A percentile compares a stretch with the other conserved stretches of the same genome.
These are phyloP conservation scores for Chelonoidis abingdonii DNA, from an alignment of 2,113 vertebrate genomes.

Conservation along the genomic window DNA sequence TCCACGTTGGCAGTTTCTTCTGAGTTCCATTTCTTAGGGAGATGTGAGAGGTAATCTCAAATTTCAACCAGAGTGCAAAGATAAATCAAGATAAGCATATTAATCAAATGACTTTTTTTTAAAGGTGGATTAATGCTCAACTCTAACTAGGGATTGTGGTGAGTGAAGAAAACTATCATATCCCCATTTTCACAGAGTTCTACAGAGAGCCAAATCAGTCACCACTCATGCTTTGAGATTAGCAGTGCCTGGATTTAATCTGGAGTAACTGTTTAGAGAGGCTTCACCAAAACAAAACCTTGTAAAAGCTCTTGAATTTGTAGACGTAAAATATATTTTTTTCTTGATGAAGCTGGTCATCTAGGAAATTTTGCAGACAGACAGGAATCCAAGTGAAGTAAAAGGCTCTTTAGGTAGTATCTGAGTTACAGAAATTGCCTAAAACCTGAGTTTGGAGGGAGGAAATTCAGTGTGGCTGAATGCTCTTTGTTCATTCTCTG, in stretches of 20 bases:
- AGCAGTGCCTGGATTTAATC: neutral
- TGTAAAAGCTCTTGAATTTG: constrained; percentile 4
- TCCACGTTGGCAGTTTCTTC: neutral
- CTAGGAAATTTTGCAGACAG: neutral
- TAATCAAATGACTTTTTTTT: neutral
- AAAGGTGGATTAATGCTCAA: neutral
- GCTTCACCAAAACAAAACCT: neutral
- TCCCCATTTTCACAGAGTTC: neutral
- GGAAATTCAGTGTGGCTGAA: neutral
- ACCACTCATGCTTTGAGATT: neutral
- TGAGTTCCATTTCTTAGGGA: neutral
- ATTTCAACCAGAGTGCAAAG: neutral
- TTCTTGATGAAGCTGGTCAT: neutral
- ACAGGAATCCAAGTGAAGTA: neutral
- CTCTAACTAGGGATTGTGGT: constrained; percentile 7
- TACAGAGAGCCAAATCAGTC: neutral
- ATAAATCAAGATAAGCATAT: constrained; percentile 1
- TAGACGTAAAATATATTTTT: neutral
- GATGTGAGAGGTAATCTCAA: neutral
- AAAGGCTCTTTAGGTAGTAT: neutral
- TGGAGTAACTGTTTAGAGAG: neutral
- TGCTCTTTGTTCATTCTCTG: neutral
- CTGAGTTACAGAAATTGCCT: fast-evolving
- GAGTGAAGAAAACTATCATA: neutral
- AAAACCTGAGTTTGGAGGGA: neutral